Evolutionary conservation across 1,140 invertebrate species (phyloP).

Genomic region (Drosophila chauvacae): DNA sequence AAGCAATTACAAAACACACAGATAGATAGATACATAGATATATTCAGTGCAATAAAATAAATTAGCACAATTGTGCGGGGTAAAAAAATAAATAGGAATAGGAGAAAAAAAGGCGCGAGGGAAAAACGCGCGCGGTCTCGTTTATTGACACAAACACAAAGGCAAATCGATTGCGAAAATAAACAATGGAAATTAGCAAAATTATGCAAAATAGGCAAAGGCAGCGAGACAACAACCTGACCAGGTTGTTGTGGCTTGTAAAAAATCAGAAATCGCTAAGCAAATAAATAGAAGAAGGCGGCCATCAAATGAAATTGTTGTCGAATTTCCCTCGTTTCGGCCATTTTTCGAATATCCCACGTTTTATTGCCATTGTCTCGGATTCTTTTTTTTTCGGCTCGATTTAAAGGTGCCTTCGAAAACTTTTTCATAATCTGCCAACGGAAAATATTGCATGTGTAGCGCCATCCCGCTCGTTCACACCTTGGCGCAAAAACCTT

Average conservation of each 20-base stretch:
- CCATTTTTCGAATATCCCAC: slow-evolving; percentile 54
- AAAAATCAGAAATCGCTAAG: slow-evolving; percentile 72
- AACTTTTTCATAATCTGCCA: slow-evolving; percentile 77
- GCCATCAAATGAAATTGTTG: slow-evolving; percentile 30
- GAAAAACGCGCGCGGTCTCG: slow-evolving; percentile 33
- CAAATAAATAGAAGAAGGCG: slow-evolving; percentile 70
- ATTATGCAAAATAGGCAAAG: slow-evolving; percentile 73
- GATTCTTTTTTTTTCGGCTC: background rate
- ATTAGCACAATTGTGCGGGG: slow-evolving; percentile 70
- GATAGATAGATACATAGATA: slow-evolving; percentile 5
- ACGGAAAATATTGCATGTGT: slow-evolving; percentile 30
- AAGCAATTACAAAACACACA: slow-evolving; percentile 64
- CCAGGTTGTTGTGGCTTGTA: slow-evolving; percentile 66
- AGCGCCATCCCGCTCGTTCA: slow-evolving; percentile 60
- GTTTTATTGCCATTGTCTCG: slow-evolving; percentile 37
- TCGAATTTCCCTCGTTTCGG: slow-evolving; percentile 41
- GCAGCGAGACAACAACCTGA: slow-evolving; percentile 18
- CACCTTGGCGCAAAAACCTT: slow-evolving; percentile 72
- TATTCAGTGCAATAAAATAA: slow-evolving; percentile 74
- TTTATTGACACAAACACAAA: slow-evolving; percentile 80
- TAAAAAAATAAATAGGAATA: slow-evolving; percentile 37
- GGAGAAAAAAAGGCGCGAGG: slow-evolving; percentile 20
- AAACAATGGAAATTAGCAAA: slow-evolving; percentile 78
- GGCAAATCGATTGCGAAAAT: slow-evolving; percentile 71
- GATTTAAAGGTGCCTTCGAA: slow-evolving; percentile 38